phyloP scores from a whole-genome alignment of 2,797 vertebrate genomes.

The Enteromius thamalakanensis region DNA sequence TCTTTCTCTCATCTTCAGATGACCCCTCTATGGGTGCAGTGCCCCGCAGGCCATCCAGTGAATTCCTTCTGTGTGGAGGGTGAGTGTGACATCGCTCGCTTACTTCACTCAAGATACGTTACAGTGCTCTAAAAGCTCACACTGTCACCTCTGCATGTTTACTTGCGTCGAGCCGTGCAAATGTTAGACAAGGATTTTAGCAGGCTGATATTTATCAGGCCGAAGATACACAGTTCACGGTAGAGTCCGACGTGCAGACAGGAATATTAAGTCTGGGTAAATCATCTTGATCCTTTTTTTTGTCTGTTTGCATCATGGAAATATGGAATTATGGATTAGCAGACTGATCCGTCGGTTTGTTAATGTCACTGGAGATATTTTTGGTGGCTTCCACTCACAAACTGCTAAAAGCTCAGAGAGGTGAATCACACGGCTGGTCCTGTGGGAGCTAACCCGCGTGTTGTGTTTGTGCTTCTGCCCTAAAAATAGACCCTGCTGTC shows the following conservation, averaged over 20 bases:
- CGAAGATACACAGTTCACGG: conserved; percentile 11
- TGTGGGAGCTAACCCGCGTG: conserved; percentile 15
- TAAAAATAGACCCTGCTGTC: conserved; percentile 37
- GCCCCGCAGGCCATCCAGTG: conserved; percentile 86
- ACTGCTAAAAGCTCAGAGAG: conserved; percentile 23
- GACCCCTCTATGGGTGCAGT: conserved; percentile 84
- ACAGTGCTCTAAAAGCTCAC: conserved; percentile 17
- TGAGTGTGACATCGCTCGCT: conserved; percentile 72
- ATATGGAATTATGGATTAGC: conserved; percentile 28
- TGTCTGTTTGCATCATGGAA: conserved; percentile 21
- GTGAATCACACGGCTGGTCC: conserved; percentile 52
- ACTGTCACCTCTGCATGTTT: background rate
- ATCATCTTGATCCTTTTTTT: conserved; percentile 6
- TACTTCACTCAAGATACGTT: background rate
- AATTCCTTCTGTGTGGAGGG: conserved; percentile 93
- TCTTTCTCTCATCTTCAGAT: conserved; percentile 73
- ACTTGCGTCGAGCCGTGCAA: background rate
- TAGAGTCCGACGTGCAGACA: background rate
- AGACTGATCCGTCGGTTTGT: conserved; percentile 26
- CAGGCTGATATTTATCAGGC: background rate
- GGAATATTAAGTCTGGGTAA: conserved; percentile 6
- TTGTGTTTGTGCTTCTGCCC: conserved; percentile 14
- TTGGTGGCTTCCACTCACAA: conserved; percentile 11
- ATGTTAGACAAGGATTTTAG: background rate
- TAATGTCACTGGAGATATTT: conserved; percentile 45